phyloP scores from a whole-genome alignment of 2,797 vertebrate genomes.

The Coilia nasus region DNA sequence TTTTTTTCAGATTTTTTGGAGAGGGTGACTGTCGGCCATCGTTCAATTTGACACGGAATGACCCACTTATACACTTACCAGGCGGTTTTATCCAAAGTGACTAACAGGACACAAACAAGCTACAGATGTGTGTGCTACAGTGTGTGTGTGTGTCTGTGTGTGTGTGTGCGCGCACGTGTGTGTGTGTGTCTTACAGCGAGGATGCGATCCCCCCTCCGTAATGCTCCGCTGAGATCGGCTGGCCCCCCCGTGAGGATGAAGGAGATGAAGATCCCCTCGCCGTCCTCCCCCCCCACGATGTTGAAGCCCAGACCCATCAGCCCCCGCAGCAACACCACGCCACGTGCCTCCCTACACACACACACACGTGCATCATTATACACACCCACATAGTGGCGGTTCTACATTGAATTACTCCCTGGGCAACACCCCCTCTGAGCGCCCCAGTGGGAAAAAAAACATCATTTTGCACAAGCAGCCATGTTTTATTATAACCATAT shows the following conservation, averaged over 20 bases:
- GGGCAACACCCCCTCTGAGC: too few relatives aligned
- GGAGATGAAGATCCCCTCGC: slow-evolving; percentile 98
- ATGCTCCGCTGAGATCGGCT: slow-evolving; percentile 94
- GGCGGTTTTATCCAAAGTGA: too few relatives aligned
- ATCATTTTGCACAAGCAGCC: too few relatives aligned
- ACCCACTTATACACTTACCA: too few relatives aligned
- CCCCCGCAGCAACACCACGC: slow-evolving; percentile 92
- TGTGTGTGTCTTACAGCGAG: slow-evolving; percentile 84
- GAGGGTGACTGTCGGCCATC: too few relatives aligned
- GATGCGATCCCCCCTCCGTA: slow-evolving; percentile 93
- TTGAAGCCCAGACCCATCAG: slow-evolving; percentile 97
- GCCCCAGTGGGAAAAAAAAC: too few relatives aligned
- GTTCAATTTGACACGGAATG: too few relatives aligned
- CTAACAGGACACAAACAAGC: too few relatives aligned
- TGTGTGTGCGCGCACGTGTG: too few relatives aligned
- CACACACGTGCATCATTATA: not conserved
- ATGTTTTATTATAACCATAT: too few relatives aligned
- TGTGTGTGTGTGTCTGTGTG: not conserved
- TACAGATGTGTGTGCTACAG: not conserved
- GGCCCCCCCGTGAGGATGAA: slow-evolving; percentile 97
- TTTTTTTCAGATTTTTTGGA: too few relatives aligned
- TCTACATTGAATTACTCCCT: too few relatives aligned
- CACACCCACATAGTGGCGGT: not conserved
- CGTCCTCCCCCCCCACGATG: slow-evolving; percentile 97
- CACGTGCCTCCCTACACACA: slow-evolving; percentile 84